Evolutionary conservation across 2,113 vertebrate genomes (phyloP).

Genomic region (Mixornis gularis): DNA sequence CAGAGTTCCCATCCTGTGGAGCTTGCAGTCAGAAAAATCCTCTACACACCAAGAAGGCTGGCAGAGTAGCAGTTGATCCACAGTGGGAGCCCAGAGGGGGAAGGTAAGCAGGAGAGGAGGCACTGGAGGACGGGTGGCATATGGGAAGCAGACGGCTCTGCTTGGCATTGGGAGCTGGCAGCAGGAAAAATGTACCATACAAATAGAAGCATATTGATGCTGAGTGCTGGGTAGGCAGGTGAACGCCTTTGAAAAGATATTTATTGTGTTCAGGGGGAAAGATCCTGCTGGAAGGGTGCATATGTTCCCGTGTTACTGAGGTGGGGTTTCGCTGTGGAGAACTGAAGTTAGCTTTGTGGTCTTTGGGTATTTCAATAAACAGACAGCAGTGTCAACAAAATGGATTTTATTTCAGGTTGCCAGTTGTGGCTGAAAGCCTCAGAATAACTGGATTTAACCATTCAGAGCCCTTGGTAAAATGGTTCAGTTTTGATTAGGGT

Average conservation of each 20-base stretch:
- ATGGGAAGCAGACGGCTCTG: constrained; percentile 39
- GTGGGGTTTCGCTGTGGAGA: background rate
- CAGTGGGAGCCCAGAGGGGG: background rate
- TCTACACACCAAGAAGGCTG: background rate
- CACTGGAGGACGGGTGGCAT: constrained; percentile 27
- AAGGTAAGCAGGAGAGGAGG: constrained; percentile 30
- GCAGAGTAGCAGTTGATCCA: background rate
- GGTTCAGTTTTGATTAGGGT: background rate
- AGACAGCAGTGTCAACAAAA: background rate
- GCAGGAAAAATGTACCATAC: background rate
- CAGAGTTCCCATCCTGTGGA: background rate
- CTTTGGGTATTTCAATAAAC: background rate
- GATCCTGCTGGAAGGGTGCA: background rate
- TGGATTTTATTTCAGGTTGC: background rate
- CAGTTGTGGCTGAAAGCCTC: background rate
- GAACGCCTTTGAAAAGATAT: background rate
- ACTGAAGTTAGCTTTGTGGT: background rate
- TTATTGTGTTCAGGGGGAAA: background rate
- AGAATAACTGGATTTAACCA: background rate
- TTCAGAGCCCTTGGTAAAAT: background rate
- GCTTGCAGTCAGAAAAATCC: background rate
- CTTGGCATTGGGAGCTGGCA: background rate
- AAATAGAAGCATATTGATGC: background rate
- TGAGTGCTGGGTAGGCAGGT: background rate
- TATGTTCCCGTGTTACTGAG: background rate